Evolutionary conservation across 2,888 invertebrate genomes (phyloP).

Genomic region (Drosophila atripex): DNA sequence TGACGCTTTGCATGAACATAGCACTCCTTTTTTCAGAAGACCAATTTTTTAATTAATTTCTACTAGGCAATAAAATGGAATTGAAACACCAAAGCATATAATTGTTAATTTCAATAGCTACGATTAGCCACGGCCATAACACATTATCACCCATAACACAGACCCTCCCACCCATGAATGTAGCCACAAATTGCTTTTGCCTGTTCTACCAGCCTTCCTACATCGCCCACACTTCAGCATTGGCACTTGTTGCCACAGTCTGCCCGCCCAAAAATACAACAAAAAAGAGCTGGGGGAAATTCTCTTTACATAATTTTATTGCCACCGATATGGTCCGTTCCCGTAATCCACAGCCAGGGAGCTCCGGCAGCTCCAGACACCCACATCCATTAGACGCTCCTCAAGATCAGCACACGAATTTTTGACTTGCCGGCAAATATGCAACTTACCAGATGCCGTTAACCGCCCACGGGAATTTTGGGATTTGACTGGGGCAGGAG

Average conservation of each 20-base stretch:
- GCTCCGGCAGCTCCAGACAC: constrained; percentile 54
- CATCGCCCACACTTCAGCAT: constrained; percentile 28
- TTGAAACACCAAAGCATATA: neutral
- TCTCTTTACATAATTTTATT: constrained; percentile 67
- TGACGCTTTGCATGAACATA: neutral
- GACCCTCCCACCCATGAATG: constrained; percentile 1
- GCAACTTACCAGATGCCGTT: constrained; percentile 68
- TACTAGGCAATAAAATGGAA: neutral
- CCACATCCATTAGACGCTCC: constrained; percentile 57
- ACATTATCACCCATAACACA: constrained; percentile 8
- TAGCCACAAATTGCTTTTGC: constrained; percentile 25
- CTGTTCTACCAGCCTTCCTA: constrained; percentile 1
- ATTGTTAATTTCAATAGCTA: neutral
- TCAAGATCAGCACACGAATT: constrained; percentile 52
- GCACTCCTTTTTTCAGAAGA: neutral
- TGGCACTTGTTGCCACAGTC: constrained; percentile 46
- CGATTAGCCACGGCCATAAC: neutral
- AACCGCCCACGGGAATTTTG: constrained; percentile 61
- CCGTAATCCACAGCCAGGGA: constrained; percentile 35
- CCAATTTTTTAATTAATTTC: neutral
- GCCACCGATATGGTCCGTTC: constrained; percentile 44
- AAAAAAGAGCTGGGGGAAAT: constrained; percentile 7
- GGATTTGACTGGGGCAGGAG: constrained; percentile 17
- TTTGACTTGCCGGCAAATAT: constrained; percentile 61
- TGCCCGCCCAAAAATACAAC: constrained; percentile 11